A percentile compares a stretch with the other conserved stretches of the same genome.
Evolutionary conservation across 2,888 invertebrate species (phyloP).

Genomic region (Agrochola lota): DNA sequence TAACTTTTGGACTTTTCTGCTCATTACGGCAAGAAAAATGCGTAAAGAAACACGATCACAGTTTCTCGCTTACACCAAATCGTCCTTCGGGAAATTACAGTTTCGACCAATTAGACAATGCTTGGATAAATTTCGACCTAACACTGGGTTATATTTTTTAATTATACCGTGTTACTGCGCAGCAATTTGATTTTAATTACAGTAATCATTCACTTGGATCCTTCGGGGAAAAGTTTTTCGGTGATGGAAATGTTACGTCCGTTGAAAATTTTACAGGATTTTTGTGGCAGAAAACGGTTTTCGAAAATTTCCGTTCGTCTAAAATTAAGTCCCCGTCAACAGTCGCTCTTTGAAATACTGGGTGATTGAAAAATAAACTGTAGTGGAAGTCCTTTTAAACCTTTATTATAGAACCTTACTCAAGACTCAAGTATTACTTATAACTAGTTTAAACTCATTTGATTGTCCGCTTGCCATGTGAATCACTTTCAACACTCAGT

Average conservation of each 20-base stretch:
- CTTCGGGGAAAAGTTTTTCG: constrained; percentile 55
- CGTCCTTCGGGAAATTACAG: constrained; percentile 87
- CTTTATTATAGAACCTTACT: not conserved
- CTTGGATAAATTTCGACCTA: constrained; percentile 83
- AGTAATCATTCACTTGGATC: constrained; percentile 71
- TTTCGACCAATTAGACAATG: constrained; percentile 85
- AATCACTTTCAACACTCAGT: not conserved
- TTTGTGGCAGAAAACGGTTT: not conserved
- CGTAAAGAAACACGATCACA: not conserved
- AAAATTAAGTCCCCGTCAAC: not conserved
- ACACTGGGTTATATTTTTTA: constrained; percentile 84
- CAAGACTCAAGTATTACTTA: not conserved
- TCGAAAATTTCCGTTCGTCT: not conserved
- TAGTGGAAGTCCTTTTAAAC: not conserved
- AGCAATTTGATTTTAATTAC: constrained; percentile 79
- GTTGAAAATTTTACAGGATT: not conserved
- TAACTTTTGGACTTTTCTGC: not conserved
- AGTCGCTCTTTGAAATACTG: not conserved
- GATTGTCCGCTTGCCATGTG: not conserved
- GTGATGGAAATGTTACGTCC: constrained; percentile 15
- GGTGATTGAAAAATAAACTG: not conserved
- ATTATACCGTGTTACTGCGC: constrained; percentile 77
- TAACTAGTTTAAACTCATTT: too few species aligned
- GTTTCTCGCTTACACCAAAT: constrained; percentile 61
- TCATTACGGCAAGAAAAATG: not conserved